phyloP scores from a whole-genome alignment of 2,113 vertebrate genomes.

The Hiodon alosoides region DNA sequence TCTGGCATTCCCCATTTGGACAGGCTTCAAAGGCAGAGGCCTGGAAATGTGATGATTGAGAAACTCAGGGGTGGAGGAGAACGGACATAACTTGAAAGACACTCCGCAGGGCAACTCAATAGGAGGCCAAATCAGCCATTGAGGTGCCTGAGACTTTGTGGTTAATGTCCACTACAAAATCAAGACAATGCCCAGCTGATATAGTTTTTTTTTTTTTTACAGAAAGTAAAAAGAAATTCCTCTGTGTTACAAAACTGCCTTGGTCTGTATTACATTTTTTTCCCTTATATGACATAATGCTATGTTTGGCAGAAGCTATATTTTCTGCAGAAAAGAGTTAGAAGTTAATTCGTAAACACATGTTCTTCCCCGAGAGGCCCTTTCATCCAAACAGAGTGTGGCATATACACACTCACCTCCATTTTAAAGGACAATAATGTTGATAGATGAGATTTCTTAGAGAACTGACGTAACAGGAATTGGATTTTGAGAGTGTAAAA shows the following conservation, averaged over 20 bases:
- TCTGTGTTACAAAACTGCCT: not conserved
- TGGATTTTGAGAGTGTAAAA: not conserved
- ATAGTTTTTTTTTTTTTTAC: conserved; percentile 13
- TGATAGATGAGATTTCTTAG: too few species aligned
- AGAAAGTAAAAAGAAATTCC: conserved; percentile 4
- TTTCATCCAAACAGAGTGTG: not conserved
- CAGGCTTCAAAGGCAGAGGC: conserved; percentile 27
- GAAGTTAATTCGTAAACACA: conserved; percentile 9
- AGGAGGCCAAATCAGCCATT: conserved; percentile 6
- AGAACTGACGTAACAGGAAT: not conserved
- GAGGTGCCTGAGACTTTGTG: conserved; percentile 10
- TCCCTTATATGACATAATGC: conserved; percentile 31
- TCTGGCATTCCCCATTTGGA: conserved; percentile 24
- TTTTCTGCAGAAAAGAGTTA: conserved; percentile 14
- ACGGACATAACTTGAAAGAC: conserved; percentile 14
- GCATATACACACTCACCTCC: not conserved
- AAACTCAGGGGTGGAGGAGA: conserved; percentile 6
- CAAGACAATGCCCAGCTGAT: not conserved
- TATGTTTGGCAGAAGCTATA: conserved; percentile 33
- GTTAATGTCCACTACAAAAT: not conserved
- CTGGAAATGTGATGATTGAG: conserved; percentile 20
- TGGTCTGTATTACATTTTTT: not conserved
- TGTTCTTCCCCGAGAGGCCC: conserved; percentile 19
- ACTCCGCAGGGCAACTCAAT: not conserved
- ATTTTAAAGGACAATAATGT: not conserved